A percentile compares a stretch with the other conserved stretches of the same genome.
These are phyloP conservation scores for Yponomeuta evonymella DNA, from an alignment of 2,888 invertebrate genomes.

Conservation along the genomic window DNA sequence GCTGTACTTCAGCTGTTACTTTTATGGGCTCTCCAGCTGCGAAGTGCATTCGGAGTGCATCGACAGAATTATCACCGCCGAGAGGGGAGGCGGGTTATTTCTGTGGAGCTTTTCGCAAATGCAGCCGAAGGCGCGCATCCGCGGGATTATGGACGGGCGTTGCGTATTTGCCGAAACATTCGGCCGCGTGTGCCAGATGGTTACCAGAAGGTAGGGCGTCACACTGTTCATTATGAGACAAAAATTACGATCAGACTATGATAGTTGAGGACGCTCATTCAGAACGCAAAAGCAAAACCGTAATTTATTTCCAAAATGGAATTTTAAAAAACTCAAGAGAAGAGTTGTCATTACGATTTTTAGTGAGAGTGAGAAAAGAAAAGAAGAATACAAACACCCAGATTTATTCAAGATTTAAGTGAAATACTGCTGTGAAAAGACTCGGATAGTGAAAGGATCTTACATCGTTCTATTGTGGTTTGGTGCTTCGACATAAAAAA, in stretches of 20 bases:
- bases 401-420: background rate
- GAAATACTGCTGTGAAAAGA: background rate
- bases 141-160: slow-evolving; percentile 44
- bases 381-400: no score
- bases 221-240: background rate
- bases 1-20: background rate
- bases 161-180: slow-evolving; percentile 37
- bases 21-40: slow-evolving; percentile 47
- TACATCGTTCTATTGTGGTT: background rate
- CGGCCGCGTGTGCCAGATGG: slow-evolving; percentile 31
- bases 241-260: no score
- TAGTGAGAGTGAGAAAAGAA: no score
- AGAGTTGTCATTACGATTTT: no score
- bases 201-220: slow-evolving; percentile 19
- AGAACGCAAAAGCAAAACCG: no score
- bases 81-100: slow-evolving; percentile 61
- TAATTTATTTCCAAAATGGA: no score
- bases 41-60: slow-evolving; percentile 61
- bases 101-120: slow-evolving; percentile 60
- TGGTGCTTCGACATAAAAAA: background rate
- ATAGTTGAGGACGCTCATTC: no score
- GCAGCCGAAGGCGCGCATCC: slow-evolving; percentile 45
- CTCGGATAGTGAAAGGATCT: background rate
- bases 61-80: slow-evolving; percentile 62
- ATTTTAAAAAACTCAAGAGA: no score